A percentile compares a stretch with the other conserved stretches of the same genome.
Evolutionary conservation across 2,113 vertebrate species (phyloP).

Genomic region (Ophthalmolycus amberensis): DNA sequence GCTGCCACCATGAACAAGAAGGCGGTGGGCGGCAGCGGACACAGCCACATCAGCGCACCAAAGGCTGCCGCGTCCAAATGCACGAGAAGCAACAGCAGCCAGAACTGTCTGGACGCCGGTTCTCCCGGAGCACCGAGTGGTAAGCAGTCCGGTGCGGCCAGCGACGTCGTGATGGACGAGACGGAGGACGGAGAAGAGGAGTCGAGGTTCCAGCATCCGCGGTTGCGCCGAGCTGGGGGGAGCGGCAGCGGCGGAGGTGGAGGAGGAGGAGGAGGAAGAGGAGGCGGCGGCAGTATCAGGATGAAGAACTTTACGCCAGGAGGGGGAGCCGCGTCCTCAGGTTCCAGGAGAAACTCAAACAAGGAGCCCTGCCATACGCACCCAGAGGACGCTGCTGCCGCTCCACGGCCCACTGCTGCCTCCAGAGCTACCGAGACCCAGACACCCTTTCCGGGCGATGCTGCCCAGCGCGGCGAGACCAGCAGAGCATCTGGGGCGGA

Average conservation of each 20-base stretch:
- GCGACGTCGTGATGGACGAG: conserved; percentile 79
- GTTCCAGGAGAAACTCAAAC: conserved; percentile 79
- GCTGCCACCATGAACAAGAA: conserved; percentile 76
- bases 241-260: conserved; percentile 75
- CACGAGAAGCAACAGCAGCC: conserved; percentile 62
- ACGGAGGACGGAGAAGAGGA: conserved; percentile 83
- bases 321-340: conserved; percentile 84
- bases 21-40: conserved; percentile 65
- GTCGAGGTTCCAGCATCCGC: conserved; percentile 80
- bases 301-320: conserved; percentile 85
- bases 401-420: conserved; percentile 75
- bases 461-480: conserved; percentile 74
- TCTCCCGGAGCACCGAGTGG: conserved; percentile 43
- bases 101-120: conserved; percentile 70
- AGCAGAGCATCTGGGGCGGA: conserved; percentile 73
- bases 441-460: conserved; percentile 80
- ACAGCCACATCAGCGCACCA: conserved; percentile 63
- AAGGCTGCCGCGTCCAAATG: conserved; percentile 65
- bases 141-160: conserved; percentile 62
- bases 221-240: conserved; percentile 80
- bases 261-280: conserved; percentile 63
- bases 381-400: conserved; percentile 74
- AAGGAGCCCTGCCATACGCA: conserved; percentile 80
- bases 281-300: conserved; percentile 77
- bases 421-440: conserved; percentile 71